Evolutionary conservation across 2,113 vertebrate species (phyloP).

Genomic region (Podarcis raffonei): DNA sequence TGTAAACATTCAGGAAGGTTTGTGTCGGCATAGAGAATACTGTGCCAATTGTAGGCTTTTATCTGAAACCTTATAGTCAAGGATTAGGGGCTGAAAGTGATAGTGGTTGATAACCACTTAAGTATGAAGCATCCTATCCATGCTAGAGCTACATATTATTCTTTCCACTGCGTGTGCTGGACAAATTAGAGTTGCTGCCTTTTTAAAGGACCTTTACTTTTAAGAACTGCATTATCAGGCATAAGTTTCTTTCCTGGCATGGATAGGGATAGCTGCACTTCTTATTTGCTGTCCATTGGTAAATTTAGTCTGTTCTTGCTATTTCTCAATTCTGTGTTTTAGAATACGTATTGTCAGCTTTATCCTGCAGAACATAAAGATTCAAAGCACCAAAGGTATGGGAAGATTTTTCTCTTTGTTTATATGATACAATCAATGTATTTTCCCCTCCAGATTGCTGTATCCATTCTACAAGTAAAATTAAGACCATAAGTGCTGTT

Average conservation of each 20-base stretch:
- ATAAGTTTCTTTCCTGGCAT: background rate
- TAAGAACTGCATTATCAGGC: background rate
- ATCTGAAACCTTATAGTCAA: background rate
- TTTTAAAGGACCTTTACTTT: background rate
- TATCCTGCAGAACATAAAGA: slow-evolving; percentile 74
- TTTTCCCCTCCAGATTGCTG: background rate
- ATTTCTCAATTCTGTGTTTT: slow-evolving; percentile 39
- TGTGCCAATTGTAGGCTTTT: background rate
- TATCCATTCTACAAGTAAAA: background rate
- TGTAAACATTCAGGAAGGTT: background rate
- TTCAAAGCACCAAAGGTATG: slow-evolving; percentile 73
- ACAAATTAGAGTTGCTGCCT: background rate
- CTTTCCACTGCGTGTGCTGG: background rate
- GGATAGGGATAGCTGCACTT: background rate
- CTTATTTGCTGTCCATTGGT: background rate
- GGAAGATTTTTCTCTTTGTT: background rate
- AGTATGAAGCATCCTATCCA: background rate
- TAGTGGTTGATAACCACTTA: background rate
- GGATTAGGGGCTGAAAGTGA: background rate
- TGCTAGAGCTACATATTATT: background rate
- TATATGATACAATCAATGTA: background rate
- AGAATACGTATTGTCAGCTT: slow-evolving; percentile 89
- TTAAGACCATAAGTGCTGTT: background rate
- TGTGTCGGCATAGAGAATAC: background rate
- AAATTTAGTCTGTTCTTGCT: background rate